These are phyloP conservation scores for Spea hammondii DNA, from an alignment of 2,797 vertebrate genomes.

Conservation along the genomic window DNA sequence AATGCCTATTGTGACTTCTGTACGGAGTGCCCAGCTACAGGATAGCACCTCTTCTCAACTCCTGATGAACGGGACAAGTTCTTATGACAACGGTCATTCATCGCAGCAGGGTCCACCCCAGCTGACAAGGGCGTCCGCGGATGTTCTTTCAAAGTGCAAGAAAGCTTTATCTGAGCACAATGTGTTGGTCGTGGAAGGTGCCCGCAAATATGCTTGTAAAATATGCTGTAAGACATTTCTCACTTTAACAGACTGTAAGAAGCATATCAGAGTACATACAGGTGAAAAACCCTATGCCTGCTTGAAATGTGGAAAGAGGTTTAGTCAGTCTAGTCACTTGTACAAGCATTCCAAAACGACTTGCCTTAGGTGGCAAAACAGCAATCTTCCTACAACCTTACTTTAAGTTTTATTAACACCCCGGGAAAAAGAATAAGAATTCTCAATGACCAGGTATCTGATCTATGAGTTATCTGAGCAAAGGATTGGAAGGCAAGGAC, in stretches of 20 bases:
- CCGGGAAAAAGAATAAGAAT: not conserved
- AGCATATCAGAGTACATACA: conserved; percentile 96
- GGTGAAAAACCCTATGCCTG: conserved; percentile 97
- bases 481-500: conserved; percentile 10
- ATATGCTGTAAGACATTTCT: conserved; percentile 99
- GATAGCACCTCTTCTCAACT: conserved; percentile 76
- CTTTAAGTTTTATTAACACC: conserved; percentile 65
- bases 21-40: conserved; percentile 74
- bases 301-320: conserved; percentile 94
- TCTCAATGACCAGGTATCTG: conserved; percentile 2
- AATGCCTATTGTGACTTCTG: conserved; percentile 73
- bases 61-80: conserved; percentile 75
- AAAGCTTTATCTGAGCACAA: conserved; percentile 98
- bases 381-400: conserved; percentile 83
- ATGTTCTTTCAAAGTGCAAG: conserved; percentile 97
- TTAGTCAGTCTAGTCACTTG: conserved; percentile 96
- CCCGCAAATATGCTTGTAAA: conserved; percentile 95
- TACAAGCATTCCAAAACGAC: conserved; percentile 99
- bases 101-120: conserved; percentile 78
- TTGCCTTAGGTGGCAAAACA: conserved; percentile 95
- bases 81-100: conserved; percentile 69
- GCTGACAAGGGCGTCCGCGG: conserved; percentile 89
- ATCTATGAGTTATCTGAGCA: conserved; percentile 21
- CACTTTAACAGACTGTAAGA: conserved; percentile 97
- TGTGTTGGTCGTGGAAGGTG: conserved; percentile 94